Evolutionary conservation across 2,888 invertebrate species (phyloP).

Genomic region (Lithophane ornitopus): DNA sequence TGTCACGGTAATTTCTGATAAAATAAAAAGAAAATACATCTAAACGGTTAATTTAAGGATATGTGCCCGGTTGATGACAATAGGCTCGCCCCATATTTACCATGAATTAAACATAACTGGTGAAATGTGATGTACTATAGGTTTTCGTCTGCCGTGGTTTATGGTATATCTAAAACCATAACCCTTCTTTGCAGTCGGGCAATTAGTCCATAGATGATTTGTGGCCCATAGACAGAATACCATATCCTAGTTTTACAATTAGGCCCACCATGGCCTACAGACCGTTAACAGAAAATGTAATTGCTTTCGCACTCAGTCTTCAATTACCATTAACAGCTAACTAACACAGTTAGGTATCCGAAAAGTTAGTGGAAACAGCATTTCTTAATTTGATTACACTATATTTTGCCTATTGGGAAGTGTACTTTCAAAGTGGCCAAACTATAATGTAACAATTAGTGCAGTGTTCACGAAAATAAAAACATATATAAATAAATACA

Average conservation of each 20-base stretch:
- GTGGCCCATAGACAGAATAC: neutral
- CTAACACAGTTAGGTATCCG: neutral
- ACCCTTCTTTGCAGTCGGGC: neutral
- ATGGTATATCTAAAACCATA: neutral
- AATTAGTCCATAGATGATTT: neutral
- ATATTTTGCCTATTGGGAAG: neutral
- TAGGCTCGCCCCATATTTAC: no score
- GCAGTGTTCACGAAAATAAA: neutral
- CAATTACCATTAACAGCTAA: slow-evolving; percentile 2
- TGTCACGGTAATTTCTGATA: neutral
- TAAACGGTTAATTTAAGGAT: no score
- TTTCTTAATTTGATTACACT: neutral
- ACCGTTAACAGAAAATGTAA: slow-evolving; percentile 2
- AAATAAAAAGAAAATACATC: neutral
- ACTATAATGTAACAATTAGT: no score
- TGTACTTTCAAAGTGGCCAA: no score
- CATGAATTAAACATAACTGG: no score
- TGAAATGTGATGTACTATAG: no score
- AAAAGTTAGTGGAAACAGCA: neutral
- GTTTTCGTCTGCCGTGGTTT: no score
- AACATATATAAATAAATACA: neutral
- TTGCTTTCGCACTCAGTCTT: neutral
- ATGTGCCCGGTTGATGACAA: no score
- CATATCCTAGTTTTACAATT: neutral
- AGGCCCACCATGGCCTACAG: neutral